Conservation (phyloP, 2,113 vertebrate species). For the Dipodomys ordii region DNA sequence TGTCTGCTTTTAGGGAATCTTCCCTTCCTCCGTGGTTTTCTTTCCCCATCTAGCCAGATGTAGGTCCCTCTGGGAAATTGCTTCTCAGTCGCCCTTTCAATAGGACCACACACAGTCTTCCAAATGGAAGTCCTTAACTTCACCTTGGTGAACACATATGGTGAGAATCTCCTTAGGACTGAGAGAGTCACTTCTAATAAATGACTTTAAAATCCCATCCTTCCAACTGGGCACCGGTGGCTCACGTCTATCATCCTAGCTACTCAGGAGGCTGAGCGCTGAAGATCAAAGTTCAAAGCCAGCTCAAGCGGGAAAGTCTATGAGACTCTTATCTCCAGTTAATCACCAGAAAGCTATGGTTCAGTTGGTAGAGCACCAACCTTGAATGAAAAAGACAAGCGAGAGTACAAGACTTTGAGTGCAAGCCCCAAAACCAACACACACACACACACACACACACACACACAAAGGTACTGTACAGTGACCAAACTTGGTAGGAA, state of each 20-base stretch:
- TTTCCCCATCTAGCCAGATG: background rate
- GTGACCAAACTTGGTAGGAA: background rate
- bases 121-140: background rate
- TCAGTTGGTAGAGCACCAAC: too few species aligned
- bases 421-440: too few species aligned
- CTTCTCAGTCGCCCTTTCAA: background rate
- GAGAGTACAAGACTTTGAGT: too few species aligned
- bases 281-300: too few species aligned
- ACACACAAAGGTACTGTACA: background rate
- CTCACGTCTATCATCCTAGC: too few species aligned
- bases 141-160: background rate
- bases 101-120: background rate
- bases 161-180: background rate
- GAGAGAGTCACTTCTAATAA: background rate
- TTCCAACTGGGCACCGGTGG: background rate
- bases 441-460: too few species aligned
- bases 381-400: too few species aligned
- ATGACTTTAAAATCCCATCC: slow-evolving; percentile 48
- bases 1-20: background rate
- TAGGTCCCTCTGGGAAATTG: background rate
- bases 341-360: too few species aligned
- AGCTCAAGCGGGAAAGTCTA: too few species aligned
- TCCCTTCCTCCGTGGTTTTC: slow-evolving; percentile 10
- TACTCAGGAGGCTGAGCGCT: too few species aligned
- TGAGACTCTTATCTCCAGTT: too few species aligned